phyloP scores from a whole-genome alignment of 2,797 vertebrate genomes.

The Smutsia temminckii region DNA sequence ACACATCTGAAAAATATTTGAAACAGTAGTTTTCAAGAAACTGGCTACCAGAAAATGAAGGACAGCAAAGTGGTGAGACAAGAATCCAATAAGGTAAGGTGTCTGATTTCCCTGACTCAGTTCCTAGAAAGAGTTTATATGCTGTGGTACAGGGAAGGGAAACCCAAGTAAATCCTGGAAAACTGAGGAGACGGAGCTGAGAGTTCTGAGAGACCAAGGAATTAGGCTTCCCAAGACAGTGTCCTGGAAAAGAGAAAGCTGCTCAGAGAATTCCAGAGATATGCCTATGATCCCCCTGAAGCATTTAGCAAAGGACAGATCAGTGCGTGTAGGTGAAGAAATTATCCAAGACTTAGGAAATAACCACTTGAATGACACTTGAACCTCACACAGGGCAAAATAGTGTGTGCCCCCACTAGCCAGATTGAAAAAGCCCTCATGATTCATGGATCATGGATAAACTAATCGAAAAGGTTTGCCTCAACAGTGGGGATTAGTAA shows the following conservation, averaged over 20 bases:
- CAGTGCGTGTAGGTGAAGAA: neutral
- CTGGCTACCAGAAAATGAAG: neutral
- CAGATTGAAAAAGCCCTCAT: neutral
- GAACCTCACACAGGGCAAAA: neutral
- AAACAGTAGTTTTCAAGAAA: neutral
- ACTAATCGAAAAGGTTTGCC: neutral
- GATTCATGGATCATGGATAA: neutral
- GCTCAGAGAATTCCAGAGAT: neutral
- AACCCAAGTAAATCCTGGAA: neutral
- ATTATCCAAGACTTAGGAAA: neutral
- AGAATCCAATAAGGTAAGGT: neutral
- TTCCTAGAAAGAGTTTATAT: neutral
- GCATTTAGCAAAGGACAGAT: neutral
- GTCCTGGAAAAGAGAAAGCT: too few relatives aligned
- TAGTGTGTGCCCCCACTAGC: too few relatives aligned
- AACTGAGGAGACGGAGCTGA: neutral
- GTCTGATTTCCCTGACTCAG: neutral
- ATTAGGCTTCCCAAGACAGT: neutral
- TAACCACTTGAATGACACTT: neutral
- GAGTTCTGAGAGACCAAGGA: neutral
- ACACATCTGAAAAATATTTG: neutral
- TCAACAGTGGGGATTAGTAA: neutral
- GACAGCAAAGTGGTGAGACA: neutral
- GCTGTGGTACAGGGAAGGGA: neutral
- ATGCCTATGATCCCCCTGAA: neutral